A percentile compares a stretch with the other conserved stretches of the same genome.
These are phyloP conservation scores for Aricia artaxerxes DNA, from an alignment of 2,888 invertebrate species.

Conservation along the genomic window DNA sequence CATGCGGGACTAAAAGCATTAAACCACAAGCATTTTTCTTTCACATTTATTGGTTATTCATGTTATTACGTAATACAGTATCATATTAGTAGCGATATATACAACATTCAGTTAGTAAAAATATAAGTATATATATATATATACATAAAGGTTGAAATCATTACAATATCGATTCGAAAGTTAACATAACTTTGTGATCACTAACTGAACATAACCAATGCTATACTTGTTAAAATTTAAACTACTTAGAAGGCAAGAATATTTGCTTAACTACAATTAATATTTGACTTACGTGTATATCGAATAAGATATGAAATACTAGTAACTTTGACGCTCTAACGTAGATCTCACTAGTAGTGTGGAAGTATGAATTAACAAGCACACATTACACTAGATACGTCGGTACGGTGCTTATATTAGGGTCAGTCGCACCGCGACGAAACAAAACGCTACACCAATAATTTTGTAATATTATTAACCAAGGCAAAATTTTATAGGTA, in stretches of 20 bases:
- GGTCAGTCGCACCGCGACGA: not conserved
- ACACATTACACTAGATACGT: slow-evolving; percentile 11
- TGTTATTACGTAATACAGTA: slow-evolving; percentile 63
- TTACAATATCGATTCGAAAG: slow-evolving; percentile 32
- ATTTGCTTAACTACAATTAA: slow-evolving; percentile 26
- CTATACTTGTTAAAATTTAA: slow-evolving; percentile 7
- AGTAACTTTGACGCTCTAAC: slow-evolving; percentile 23
- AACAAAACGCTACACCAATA: not conserved
- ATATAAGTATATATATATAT: slow-evolving; percentile 41
- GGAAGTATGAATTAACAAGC: slow-evolving; percentile 24
- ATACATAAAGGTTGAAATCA: slow-evolving; percentile 40
- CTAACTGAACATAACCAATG: slow-evolving; percentile 2
- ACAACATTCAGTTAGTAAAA: slow-evolving; percentile 40
- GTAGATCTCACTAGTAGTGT: slow-evolving; percentile 21
- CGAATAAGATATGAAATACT: slow-evolving; percentile 30
- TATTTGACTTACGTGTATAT: slow-evolving; percentile 25
- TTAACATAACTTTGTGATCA: slow-evolving; percentile 10
- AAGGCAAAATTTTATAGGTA: not conserved
- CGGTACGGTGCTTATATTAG: slow-evolving; percentile 21
- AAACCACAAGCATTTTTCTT: slow-evolving; percentile 75
- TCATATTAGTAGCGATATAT: slow-evolving; percentile 52
- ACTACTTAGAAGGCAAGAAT: slow-evolving; percentile 30
- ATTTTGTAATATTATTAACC: too few species aligned
- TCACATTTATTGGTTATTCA: slow-evolving; percentile 74
- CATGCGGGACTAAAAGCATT: slow-evolving; percentile 77